Percentiles rank a stretch among this genome's conserved stretches.
These are phyloP conservation scores for Oligia fasciuncula DNA, from an alignment of 2,888 invertebrate genomes.

Conservation along the genomic window DNA sequence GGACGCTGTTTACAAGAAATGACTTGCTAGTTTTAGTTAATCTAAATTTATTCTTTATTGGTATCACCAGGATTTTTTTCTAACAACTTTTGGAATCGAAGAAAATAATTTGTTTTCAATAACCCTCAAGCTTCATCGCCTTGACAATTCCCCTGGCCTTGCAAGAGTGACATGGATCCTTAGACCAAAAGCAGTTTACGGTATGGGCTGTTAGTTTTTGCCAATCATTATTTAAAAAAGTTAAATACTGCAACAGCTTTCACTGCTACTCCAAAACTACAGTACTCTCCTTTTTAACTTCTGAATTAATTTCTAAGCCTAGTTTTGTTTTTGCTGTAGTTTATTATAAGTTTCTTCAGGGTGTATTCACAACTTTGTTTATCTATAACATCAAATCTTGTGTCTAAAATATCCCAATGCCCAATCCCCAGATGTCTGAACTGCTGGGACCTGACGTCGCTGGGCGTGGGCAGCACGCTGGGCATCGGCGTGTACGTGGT, in stretches of 20 bases:
- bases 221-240: neutral
- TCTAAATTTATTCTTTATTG: no score
- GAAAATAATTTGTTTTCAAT: neutral
- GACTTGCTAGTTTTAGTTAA: no score
- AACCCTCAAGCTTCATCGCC: neutral
- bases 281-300: neutral
- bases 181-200: neutral
- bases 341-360: neutral
- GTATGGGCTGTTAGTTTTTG: neutral
- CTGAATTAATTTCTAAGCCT: neutral
- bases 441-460: constrained; percentile 94
- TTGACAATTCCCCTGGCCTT: neutral
- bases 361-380: neutral
- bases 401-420: neutral
- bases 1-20: no score
- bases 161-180: neutral
- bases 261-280: neutral
- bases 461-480: constrained; percentile 95
- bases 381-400: neutral
- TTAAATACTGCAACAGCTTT: neutral
- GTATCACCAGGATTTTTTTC: neutral
- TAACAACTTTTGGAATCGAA: neutral
- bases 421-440: constrained; percentile 90
- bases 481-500: constrained; percentile 97
- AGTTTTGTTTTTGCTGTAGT: neutral